Base-by-base conservation (phyloP, 92 coral and sea anemone species). In the Palythoa grandiflora region DNA sequence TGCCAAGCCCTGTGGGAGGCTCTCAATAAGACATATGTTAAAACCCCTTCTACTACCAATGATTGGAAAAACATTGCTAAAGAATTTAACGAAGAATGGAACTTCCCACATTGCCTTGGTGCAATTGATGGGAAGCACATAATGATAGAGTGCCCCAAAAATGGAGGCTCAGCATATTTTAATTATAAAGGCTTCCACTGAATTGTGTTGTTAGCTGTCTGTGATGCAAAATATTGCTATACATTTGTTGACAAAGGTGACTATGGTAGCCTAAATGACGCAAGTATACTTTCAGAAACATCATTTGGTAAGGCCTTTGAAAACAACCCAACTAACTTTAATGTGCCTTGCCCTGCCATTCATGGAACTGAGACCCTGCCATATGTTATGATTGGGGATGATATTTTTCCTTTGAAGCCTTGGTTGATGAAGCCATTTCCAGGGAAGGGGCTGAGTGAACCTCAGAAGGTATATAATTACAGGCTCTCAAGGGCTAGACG, bases 151-250 rank as follows among this genome's bases (percentile, higher is more conserved):
- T 86, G 89, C 84, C 84, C 89, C 47, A 60, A 71, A 77, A 87
- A 87, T 60, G 74, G 74, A 1, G 89, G 78, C 36, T 87, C 89
- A 39, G 60, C 84, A 44, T 87, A 39, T 59, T 77, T 74, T 77
- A 87, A 87, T 38, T 87, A 77, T 60, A 77, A 76, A 77, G 80
- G 73, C 16, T 77, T 87, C 54, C 89, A 87, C 85, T 61, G 77
- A 65, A 87, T 76, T 35, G 83, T 86, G 79, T 68, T 86, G 59
- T 19, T 73, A 52, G 89, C 89, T 0, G 89, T 60, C 19, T 87
- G 89, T 20, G 89, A 87, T 76, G 89, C 89, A 55, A 77, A 77
- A 17, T 87, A 87, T 87, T 63, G 85, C 61, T 87, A 77, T 77
- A 72, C 88, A 12, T 61, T 84, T 57, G 88, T 84, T 61, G 88